Percentiles rank a stretch among this genome's conserved stretches.
These are phyloP conservation scores for Semnopithecus entellus DNA, from an alignment of 2,113 vertebrate species.

Conservation along the genomic window DNA sequence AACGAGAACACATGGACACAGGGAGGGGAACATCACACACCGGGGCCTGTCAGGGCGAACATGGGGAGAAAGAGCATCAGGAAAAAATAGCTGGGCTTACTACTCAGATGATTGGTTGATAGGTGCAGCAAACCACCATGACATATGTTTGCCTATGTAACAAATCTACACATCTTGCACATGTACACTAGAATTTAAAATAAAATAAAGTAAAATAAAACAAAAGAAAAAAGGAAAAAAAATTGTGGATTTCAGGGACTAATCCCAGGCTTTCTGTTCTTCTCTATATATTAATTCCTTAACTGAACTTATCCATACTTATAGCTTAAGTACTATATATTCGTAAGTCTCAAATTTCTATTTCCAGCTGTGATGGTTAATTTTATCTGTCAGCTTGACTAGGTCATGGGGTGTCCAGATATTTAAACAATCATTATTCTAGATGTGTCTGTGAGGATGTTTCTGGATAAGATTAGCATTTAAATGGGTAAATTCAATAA, in stretches of 20 bases:
- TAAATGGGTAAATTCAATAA: not conserved
- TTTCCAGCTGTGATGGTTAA: not conserved
- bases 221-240: too few species aligned
- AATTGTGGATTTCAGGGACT: not conserved
- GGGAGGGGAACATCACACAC: too few species aligned
- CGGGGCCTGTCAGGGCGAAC: too few species aligned
- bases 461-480: not conserved
- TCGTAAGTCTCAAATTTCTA: not conserved
- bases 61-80: too few species aligned
- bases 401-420: not conserved
- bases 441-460: not conserved
- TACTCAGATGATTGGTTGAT: too few species aligned
- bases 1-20: too few species aligned
- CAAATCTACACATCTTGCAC: too few species aligned
- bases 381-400: not conserved
- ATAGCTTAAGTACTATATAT: not conserved
- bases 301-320: not conserved
- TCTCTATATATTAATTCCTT: not conserved
- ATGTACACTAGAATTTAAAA: too few species aligned
- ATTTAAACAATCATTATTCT: not conserved
- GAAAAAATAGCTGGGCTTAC: too few species aligned
- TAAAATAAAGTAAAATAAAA: too few species aligned
- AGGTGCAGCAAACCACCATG: too few species aligned
- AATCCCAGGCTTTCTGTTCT: not conserved
- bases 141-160: too few species aligned